Evolutionary conservation across 2,113 vertebrate species (phyloP).

Genomic region (Onychostoma macrolepis): DNA sequence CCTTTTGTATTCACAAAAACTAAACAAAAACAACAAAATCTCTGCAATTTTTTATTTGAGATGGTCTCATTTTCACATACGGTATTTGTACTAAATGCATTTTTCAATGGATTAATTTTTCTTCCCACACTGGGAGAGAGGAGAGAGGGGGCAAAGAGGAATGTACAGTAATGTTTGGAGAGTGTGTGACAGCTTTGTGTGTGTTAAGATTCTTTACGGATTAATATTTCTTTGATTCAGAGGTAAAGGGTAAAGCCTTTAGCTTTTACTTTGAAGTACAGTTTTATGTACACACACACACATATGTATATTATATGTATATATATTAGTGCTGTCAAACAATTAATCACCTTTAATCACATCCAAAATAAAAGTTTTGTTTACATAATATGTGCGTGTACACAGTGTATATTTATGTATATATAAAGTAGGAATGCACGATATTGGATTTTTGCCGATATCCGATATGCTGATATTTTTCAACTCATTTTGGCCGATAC

Average conservation of each 20-base stretch:
- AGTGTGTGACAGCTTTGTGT: constrained; percentile 20
- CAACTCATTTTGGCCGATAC: too few relatives aligned
- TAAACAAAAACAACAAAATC: neutral
- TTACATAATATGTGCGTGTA: too few relatives aligned
- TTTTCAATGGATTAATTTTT: constrained; percentile 15
- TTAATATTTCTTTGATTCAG: neutral
- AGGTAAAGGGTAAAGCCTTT: neutral
- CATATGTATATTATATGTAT: too few relatives aligned
- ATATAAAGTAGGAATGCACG: too few relatives aligned
- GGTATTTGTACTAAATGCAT: neutral
- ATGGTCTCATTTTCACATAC: neutral
- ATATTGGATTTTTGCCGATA: too few relatives aligned
- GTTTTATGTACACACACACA: neutral
- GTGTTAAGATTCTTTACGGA: constrained; percentile 29
- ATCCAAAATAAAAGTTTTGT: too few relatives aligned
- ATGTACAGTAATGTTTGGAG: constrained; percentile 18
- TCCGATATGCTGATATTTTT: too few relatives aligned
- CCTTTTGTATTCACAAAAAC: neutral
- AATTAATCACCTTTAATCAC: too few relatives aligned
- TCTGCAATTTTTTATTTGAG: neutral
- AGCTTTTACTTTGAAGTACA: neutral
- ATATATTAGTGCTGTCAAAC: too few relatives aligned
- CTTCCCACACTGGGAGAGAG: neutral
- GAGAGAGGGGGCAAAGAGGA: neutral
- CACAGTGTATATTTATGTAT: too few relatives aligned